Base-by-base conservation (phyloP, 1,140 invertebrate species). In the Diorhabda carinulata region DNA sequence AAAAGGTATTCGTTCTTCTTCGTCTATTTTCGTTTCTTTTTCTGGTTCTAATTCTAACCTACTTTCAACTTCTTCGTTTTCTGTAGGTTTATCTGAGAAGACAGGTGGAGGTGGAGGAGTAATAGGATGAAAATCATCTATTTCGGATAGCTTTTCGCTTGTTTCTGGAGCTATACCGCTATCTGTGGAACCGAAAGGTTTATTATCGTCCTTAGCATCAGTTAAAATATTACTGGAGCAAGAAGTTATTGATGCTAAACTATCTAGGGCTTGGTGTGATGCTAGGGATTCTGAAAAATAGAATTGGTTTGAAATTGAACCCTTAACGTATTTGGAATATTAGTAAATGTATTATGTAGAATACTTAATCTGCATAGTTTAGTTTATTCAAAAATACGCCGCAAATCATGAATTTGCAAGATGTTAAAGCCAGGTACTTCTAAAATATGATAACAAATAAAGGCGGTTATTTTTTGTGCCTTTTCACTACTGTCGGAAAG, bases 251-350 rank as follows among this genome's bases (percentile, higher is more conserved):
- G 68, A 62, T 42, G 58, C 56, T 58, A 70, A 62, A 66, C 59
- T 73, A 67, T 68, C 66, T 44, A 57, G 44, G 5, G 66, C 41
- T 56, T 45, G 60, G 44, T 44, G 70, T 8, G 72, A 71, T 25
- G 61, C 9, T 67, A 72, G 8, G 9, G 72, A 71, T 73, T 73
- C 72, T 73, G 72, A 72, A 72, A 73, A 70, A 71, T 57, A 71
- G 66, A 67, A 43, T 43, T 62, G 43, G 9, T 52, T 64, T 52
- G 9, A 41, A 44, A 45, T 25, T 25, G 44, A 41, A 43, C 60
- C 4, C 41, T 5, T 25, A 9, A 61, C 41, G 3, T 43, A 61
- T 43, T 4, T 25, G 25, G 25, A 25, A 25, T 25, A 25, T 25
- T 25, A 25, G 25, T 25, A 25, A 25, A 25, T 25, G 25, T 25